phyloP scores from a whole-genome alignment of 1,140 invertebrate species.

The Drosophila guanche region DNA sequence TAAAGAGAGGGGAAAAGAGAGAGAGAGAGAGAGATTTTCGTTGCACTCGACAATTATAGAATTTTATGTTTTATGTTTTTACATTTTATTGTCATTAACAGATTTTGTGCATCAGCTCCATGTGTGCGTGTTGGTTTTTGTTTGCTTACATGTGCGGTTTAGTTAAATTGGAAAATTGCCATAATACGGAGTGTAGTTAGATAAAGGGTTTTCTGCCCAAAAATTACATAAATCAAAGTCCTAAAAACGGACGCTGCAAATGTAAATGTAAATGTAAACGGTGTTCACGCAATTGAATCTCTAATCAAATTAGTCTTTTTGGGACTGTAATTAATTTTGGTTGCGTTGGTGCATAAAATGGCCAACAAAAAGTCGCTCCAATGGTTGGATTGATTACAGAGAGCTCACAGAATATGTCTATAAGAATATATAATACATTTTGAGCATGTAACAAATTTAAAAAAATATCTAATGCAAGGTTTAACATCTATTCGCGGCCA shows the following conservation, averaged over 20 bases:
- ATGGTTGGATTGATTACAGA: no score
- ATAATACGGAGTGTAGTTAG: constrained; percentile 36
- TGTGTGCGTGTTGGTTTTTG: constrained; percentile 14
- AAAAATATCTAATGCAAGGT: no score
- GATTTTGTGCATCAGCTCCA: constrained; percentile 24
- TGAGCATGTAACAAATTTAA: no score
- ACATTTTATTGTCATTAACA: constrained; percentile 64
- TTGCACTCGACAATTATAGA: constrained; percentile 48
- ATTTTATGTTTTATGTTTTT: constrained; percentile 61
- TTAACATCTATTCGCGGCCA: no score
- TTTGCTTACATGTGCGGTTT: constrained; percentile 31
- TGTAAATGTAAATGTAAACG: constrained; percentile 12
- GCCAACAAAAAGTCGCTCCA: no score
- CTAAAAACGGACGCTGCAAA: background rate
- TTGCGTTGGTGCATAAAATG: no score
- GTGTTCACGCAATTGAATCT: constrained; percentile 11
- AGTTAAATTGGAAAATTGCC: constrained; percentile 33
- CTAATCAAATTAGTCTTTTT: constrained; percentile 5
- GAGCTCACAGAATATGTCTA: no score
- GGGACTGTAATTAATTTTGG: no score
- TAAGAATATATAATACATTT: no score
- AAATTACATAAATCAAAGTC: constrained; percentile 43
- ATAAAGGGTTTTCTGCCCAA: constrained; percentile 36
- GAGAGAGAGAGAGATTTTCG: constrained; percentile 21
- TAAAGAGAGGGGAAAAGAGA: background rate